A percentile compares a stretch with the other conserved stretches of the same genome.
Conservation (phyloP, 2,113 vertebrate genomes). For the Saimiri boliviensis region DNA sequence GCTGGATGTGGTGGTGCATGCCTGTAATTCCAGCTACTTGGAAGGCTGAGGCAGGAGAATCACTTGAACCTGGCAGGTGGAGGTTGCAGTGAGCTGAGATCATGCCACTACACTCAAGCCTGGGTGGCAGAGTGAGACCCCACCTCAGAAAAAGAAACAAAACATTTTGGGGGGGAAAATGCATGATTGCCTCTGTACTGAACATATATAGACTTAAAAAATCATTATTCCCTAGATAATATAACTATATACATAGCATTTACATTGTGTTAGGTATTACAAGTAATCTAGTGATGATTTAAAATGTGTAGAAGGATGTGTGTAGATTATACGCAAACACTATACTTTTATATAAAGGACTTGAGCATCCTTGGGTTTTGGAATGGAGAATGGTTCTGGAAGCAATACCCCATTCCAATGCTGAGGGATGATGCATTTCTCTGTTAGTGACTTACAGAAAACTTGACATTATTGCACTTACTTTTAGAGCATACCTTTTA, state of each 20-base stretch:
- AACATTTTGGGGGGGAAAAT: background rate
- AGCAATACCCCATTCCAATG: background rate
- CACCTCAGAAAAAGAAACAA: too few relatives aligned
- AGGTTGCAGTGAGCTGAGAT: too few relatives aligned
- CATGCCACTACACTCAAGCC: too few relatives aligned
- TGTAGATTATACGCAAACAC: background rate
- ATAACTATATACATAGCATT: background rate
- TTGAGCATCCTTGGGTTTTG: background rate
- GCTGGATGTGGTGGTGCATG: too few relatives aligned
- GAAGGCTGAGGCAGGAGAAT: too few relatives aligned
- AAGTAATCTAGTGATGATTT: background rate
- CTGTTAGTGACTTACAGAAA: constrained; percentile 3
- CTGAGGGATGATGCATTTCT: background rate
- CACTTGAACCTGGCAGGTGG: too few relatives aligned
- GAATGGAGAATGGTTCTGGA: background rate
- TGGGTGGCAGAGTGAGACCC: too few relatives aligned
- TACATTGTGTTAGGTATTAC: background rate
- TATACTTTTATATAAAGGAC: background rate
- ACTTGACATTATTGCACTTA: background rate
- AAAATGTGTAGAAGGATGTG: background rate
- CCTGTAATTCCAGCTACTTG: too few relatives aligned
- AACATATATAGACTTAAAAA: background rate
- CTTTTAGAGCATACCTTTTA: constrained; percentile 16
- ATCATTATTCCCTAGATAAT: background rate
- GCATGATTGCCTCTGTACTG: background rate